phyloP scores from a whole-genome alignment of 2,888 invertebrate species.

The Plebejus argus region DNA sequence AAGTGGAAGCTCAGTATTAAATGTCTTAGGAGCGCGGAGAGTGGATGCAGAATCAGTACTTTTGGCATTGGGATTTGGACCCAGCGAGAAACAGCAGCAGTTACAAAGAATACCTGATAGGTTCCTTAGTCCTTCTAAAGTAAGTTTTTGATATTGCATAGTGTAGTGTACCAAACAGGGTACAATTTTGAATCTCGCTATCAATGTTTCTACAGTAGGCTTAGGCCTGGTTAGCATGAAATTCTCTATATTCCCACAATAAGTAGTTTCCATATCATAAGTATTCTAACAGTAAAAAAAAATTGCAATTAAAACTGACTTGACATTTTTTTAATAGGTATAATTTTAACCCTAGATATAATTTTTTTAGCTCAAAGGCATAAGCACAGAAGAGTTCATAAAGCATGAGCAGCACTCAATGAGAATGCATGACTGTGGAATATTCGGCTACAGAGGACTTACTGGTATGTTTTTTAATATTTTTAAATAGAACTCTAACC shows the following conservation, averaged over 20 bases:
- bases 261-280: too few species aligned
- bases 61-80: slow-evolving; percentile 90
- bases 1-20: slow-evolving; percentile 89
- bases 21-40: slow-evolving; percentile 89
- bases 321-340: neutral
- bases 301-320: neutral
- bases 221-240: too few species aligned
- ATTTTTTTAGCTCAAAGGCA: slow-evolving; percentile 82
- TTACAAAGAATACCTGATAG: slow-evolving; percentile 89
- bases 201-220: too few species aligned
- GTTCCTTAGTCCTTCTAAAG: slow-evolving; percentile 91
- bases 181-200: too few species aligned
- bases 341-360: neutral
- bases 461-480: slow-evolving; percentile 77
- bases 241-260: too few species aligned
- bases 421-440: slow-evolving; percentile 87
- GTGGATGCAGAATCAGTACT: slow-evolving; percentile 95
- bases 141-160: slow-evolving; percentile 54
- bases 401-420: slow-evolving; percentile 87
- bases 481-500: neutral
- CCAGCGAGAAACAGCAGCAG: slow-evolving; percentile 84
- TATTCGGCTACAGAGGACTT: slow-evolving; percentile 88
- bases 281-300: too few species aligned
- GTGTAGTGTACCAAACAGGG: too few species aligned
- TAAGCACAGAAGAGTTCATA: slow-evolving; percentile 88